Evolutionary conservation across 2,888 invertebrate genomes (phyloP), one percentile per base, ranked within the genome.

Genomic region (Pherbina coryleti): DNA sequence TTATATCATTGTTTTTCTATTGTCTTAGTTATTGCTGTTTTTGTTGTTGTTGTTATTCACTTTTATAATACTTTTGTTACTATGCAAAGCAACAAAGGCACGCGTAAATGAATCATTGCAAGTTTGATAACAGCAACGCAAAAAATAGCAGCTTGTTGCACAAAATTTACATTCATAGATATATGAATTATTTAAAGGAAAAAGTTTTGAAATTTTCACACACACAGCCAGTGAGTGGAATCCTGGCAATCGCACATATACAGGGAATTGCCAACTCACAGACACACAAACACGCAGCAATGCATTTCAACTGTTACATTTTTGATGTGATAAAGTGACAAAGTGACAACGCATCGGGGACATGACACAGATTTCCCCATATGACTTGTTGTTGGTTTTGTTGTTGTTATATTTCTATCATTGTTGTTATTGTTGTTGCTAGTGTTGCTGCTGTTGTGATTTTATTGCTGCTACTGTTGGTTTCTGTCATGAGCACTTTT

Each of bases 361-460:
- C 79, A 74, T 78, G 78, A 76, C 79, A 78, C 70, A 78, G 67
- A 79, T 79, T 76, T 53, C 57, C 72, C 71, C 69, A 71, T 77
- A 51, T 71, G 75, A 73, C 22, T 64, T 31, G 57, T 60, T 74
- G 62, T 73, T 76, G 53, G n/a, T 51, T 14, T 76, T 71, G 22
- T 28, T 70, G 22, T 67, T 57, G 19, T 55, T 55, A 28, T 19
- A 5, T 25, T 64, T 75, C 60, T 37, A 49, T 69, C 19, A 5
- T 60, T 69, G 69, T 49, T 25, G 22, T 28, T 49, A 25, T 14
- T 55, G 62, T 57, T 72, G 37, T 49, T 51, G 19, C 49, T 37
- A 5, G 28, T 11, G n/a, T 37, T 71, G 53, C 7, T 72, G 37
- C 14, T 57, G 34, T 57, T 34, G 37, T 72, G 49, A 69, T 49